These are phyloP conservation scores for Arremon brunneinucha DNA, from an alignment of 2,797 vertebrate genomes.

Conservation along the genomic window DNA sequence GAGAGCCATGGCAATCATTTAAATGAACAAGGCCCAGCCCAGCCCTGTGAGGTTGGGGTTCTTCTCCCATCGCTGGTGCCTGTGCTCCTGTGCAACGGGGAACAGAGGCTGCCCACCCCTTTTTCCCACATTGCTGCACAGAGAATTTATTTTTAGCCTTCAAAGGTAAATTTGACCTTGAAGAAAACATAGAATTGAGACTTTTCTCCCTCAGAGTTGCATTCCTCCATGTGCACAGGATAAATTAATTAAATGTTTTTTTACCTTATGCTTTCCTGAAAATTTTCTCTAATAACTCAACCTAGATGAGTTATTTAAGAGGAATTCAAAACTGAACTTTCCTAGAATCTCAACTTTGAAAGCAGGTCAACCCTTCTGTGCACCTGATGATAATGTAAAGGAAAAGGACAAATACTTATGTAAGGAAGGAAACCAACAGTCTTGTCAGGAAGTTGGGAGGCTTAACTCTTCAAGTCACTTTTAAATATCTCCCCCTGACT, in stretches of 20 bases:
- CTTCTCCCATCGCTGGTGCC: too few species aligned
- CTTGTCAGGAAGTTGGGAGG: neutral
- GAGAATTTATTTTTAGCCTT: neutral
- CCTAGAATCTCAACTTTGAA: neutral
- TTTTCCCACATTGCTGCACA: too few species aligned
- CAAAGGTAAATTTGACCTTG: neutral
- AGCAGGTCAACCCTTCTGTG: neutral
- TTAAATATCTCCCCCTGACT: neutral
- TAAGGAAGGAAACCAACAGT: neutral
- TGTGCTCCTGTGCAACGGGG: too few species aligned
- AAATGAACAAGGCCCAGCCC: too few species aligned
- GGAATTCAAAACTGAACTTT: neutral
- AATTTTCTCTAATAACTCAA: neutral
- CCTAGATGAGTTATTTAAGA: neutral
- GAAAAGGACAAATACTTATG: neutral
- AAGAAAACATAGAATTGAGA: neutral
- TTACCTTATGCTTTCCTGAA: neutral
- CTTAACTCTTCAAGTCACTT: neutral
- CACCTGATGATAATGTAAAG: neutral
- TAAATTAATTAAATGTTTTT: neutral
- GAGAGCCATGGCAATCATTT: too few species aligned
- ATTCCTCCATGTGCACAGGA: neutral
- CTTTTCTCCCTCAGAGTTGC: neutral
- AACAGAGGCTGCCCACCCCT: too few species aligned
- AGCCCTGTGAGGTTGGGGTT: too few species aligned